Evolutionary conservation across 2,888 invertebrate genomes (phyloP), one percentile per base, ranked within the genome.

Genomic region (Nebria salina): DNA sequence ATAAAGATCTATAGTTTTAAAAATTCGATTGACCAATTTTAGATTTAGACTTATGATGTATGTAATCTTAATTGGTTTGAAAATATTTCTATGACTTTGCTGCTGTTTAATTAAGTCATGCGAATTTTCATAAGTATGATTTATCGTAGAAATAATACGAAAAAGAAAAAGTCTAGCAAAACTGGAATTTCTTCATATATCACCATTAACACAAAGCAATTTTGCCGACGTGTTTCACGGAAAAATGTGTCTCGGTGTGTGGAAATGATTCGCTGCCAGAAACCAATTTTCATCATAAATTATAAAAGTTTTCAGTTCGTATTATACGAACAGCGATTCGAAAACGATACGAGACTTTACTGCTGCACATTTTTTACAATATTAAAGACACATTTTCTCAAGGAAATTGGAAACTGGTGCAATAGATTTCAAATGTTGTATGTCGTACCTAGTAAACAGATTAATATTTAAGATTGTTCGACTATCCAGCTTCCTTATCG

Each of bases 191-290:
- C 54, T 54, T 54, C 54, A 54, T 54, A 54, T 54, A 54, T 54
- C 54, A 54, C 54, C 13, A 54, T 54, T 54, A 54, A 54, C 54
- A 54, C 54, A 54, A 54, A 54, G 13, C 54, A 54, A 54, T 54
- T 54, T 54, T 54, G 54, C 54, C 11, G 54, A 13, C 54, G 13
- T 13, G 54, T 8, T 11, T 11, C 54, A 13, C 54, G 54, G 54
- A 34, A 34, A 34, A 34, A 34, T 34, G 34, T 34, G 34, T 54
- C 7, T 54, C 13, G 8, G 54, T 54, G 13, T 54, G 54, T 54
- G 54, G 54, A 54, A 54, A 54, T 54, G 54, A 54, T 54, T 54
- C 54, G 54, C 54, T 54, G 54, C 54, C 54, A 54, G 54, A 54
- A 54, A 54, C 54, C 54, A 8, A 54, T 54, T 54, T 54, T 11